These are phyloP conservation scores for Falcunculus frontatus DNA, from an alignment of 2,113 vertebrate genomes.

Conservation along the genomic window DNA sequence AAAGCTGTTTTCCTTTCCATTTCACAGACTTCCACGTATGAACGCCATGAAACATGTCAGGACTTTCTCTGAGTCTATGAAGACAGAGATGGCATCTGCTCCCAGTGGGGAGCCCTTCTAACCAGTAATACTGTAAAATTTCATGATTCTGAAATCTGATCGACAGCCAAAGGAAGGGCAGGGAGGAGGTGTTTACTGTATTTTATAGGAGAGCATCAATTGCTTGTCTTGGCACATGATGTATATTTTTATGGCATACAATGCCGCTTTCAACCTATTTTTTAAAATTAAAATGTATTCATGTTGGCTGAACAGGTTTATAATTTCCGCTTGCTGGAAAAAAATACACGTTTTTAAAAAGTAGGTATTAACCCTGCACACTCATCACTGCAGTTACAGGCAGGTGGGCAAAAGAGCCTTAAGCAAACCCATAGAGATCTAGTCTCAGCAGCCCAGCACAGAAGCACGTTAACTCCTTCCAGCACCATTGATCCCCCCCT, in stretches of 20 bases:
- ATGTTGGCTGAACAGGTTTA: slow-evolving; percentile 44
- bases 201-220: slow-evolving; percentile 69
- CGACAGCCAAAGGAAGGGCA: slow-evolving; percentile 74
- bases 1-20: slow-evolving; percentile 88
- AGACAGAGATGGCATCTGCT: slow-evolving; percentile 80
- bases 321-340: slow-evolving; percentile 29
- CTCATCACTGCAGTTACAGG: neutral
- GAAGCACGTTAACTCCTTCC: neutral
- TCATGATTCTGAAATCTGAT: slow-evolving; percentile 75
- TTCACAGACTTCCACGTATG: slow-evolving; percentile 84
- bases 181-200: slow-evolving; percentile 72
- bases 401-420: neutral
- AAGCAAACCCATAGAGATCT: neutral
- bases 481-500: neutral
- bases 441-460: neutral
- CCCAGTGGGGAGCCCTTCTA: slow-evolving; percentile 77
- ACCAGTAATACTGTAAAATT: slow-evolving; percentile 77
- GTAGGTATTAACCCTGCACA: neutral
- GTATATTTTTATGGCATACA: slow-evolving; percentile 66
- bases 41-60: slow-evolving; percentile 85
- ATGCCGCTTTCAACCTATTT: slow-evolving; percentile 40
- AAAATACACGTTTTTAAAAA: neutral
- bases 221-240: slow-evolving; percentile 74
- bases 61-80: slow-evolving; percentile 78
- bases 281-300: slow-evolving; percentile 2